Evolutionary conservation across 2,113 vertebrate species (phyloP), one percentile per base, ranked within the genome.

Genomic region (Hucho hucho): DNA sequence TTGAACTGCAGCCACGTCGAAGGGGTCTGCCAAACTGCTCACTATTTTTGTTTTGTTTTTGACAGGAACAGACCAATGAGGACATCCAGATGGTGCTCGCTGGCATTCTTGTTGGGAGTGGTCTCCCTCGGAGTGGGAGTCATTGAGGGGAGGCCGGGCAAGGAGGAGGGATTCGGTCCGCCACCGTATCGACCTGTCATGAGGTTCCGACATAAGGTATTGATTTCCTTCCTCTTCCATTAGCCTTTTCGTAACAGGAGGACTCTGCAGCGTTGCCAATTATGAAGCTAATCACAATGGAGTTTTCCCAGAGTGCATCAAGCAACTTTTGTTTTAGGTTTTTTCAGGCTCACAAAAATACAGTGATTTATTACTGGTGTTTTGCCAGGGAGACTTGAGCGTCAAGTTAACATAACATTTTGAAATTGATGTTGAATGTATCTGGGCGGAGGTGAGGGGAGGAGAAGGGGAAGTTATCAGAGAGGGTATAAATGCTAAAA

Each of bases 191-290:
- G 87, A 85, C 92, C 92, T 1, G 87, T 90, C 58, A 87, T 94
- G 84, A 87, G 93, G 82, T 93, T 94, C 83, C 90, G 93, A 81
- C 93, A 94, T 83, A 93, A 94, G 93, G 93, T 94, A 94, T 89
- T 68, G 90, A 89, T 88, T 64, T 66, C 69, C 12, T 56, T 76
- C 82, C 72, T 46, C 80, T 87, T 81, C 74, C 29, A 81, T 87
- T 88, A 82, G 59, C 70, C 66, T 24, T 43, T 80, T 67, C 2
- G 4, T 79, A 81, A 80, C 78, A 75, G 82, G 53, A 72, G 43
- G 66, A 14, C 32, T 64, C 4, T 75, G 67, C 28, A 63, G 58
- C 82, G 79, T 78, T 70, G 73, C 80, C 83, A 80, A 86, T 79
- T 83, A 85, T 81, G 79, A 84, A 78, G 69, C 73, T 88, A 82